Percentiles rank a stretch among this genome's conserved stretches.
Evolutionary conservation across 2,797 vertebrate genomes (phyloP).

Genomic region (Columba guinea): DNA sequence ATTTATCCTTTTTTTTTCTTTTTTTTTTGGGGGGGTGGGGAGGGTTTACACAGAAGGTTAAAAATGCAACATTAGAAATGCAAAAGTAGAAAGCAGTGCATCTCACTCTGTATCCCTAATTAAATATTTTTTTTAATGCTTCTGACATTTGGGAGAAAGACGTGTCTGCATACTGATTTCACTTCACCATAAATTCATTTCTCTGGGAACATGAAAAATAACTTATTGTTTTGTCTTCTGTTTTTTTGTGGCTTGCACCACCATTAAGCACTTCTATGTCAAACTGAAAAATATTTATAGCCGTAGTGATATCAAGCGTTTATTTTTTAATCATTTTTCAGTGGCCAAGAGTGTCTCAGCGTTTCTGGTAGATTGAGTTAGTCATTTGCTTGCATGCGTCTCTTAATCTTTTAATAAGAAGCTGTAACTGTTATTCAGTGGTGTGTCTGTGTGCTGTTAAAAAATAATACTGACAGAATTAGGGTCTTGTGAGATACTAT

Average conservation of each 20-base stretch:
- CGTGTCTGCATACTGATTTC: neutral
- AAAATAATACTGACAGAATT: neutral
- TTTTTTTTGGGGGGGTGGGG: rapidly evolving
- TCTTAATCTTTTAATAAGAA: neutral
- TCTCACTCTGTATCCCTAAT: neutral
- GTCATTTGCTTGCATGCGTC: neutral
- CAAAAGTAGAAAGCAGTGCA: neutral
- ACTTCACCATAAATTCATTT: neutral
- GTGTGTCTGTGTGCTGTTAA: neutral
- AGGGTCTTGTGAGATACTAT: neutral
- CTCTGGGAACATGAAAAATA: neutral
- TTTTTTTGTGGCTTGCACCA: neutral
- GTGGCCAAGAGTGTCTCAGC: neutral
- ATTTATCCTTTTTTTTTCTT: neutral
- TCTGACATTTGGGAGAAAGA: neutral
- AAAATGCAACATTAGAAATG: neutral
- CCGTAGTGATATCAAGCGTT: neutral
- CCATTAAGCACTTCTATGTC: neutral
- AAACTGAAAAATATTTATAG: neutral
- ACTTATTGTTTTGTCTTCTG: neutral
- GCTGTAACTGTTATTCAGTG: neutral
- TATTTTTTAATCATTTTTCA: neutral
- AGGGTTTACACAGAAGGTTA: neutral
- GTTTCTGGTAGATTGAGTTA: neutral
- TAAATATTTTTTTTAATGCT: neutral